phyloP scores from a whole-genome alignment of 2,888 invertebrate species.

The Trichogramma evanescens region DNA sequence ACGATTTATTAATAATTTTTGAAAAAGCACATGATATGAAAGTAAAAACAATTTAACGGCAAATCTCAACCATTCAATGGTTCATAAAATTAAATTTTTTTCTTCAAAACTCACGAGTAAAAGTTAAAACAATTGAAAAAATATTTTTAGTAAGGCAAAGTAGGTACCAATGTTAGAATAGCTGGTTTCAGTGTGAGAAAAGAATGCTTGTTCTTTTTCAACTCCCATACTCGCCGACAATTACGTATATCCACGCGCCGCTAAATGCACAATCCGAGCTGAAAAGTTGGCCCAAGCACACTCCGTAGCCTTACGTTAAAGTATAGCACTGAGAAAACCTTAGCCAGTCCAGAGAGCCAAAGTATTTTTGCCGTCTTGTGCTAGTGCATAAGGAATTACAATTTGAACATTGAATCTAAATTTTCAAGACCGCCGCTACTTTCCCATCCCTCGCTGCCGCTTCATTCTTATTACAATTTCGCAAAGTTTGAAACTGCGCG shows the following conservation, averaged over 20 bases:
- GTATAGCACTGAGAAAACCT: too few species aligned
- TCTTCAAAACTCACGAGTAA: too few species aligned
- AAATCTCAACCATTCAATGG: too few species aligned
- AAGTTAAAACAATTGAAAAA: too few species aligned
- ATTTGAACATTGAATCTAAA: slow-evolving; percentile 35
- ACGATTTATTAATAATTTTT: too few species aligned
- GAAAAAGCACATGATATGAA: too few species aligned
- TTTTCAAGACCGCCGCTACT: slow-evolving; percentile 20
- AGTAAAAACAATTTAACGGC: too few species aligned
- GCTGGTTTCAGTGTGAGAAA: slow-evolving; percentile 2
- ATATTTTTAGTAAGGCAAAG: neutral
- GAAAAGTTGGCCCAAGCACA: slow-evolving; percentile 4
- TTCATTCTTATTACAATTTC: neutral
- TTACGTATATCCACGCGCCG: slow-evolving; percentile 4
- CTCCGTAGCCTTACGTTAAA: neutral
- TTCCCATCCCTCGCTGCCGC: slow-evolving; percentile 4
- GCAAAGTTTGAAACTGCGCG: neutral
- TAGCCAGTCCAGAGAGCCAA: too few species aligned
- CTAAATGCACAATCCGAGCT: slow-evolving; percentile 5
- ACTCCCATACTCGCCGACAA: neutral
- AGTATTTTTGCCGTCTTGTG: neutral
- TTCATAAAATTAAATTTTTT: too few species aligned
- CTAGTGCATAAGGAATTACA: slow-evolving; percentile 27
- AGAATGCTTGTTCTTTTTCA: slow-evolving; percentile 3
- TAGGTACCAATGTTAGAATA: neutral